phyloP scores from a whole-genome alignment of 2,797 vertebrate species.

The Chromis chromis region DNA sequence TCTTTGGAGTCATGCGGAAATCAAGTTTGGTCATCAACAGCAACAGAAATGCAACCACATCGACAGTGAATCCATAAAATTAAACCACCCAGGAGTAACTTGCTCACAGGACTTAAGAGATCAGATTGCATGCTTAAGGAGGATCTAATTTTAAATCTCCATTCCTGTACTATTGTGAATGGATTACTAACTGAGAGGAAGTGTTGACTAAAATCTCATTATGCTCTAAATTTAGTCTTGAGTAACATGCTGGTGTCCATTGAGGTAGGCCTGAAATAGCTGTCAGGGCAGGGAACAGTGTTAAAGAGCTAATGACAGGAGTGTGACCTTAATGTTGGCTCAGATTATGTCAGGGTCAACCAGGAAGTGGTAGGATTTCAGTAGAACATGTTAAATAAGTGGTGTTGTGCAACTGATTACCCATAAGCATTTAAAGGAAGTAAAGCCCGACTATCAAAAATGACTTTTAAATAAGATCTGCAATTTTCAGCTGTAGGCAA shows the following conservation, averaged over 20 bases:
- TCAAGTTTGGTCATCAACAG: not conserved
- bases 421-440: not conserved
- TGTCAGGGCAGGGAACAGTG: constrained; percentile 17
- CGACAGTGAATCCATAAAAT: not conserved
- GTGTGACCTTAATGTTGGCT: constrained; percentile 45
- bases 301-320: constrained; percentile 33
- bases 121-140: not conserved
- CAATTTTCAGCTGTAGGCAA: not conserved
- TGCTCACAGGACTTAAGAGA: not conserved
- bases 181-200: constrained; percentile 49
- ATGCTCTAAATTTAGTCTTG: constrained; percentile 54
- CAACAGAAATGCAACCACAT: not conserved
- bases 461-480: not conserved
- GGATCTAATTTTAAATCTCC: constrained; percentile 6
- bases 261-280: constrained; percentile 55
- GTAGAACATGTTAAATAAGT: not conserved
- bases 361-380: constrained; percentile 30
- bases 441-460: not conserved
- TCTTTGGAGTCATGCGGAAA: not conserved
- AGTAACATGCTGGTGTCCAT: constrained; percentile 18
- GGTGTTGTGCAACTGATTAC: accelerated
- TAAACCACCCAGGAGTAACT: not conserved
- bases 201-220: constrained; percentile 53
- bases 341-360: constrained; percentile 32
- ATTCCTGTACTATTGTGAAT: constrained; percentile 23